These are phyloP conservation scores for Mallateleia sp. DNA, from an alignment of 2,888 invertebrate genomes.

Conservation along the genomic window DNA sequence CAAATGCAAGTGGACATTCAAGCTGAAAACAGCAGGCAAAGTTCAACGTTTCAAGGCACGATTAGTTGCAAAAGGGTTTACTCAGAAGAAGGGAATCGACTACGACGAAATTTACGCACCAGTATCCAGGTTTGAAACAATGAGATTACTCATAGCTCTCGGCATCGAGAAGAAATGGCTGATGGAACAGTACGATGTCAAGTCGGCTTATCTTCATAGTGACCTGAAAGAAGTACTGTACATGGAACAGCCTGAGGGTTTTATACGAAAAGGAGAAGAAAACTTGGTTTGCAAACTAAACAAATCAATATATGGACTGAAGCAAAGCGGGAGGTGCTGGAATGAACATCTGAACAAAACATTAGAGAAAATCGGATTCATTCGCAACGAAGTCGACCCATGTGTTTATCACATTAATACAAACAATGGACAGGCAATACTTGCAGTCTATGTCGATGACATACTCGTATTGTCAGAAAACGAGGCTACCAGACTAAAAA, in stretches of 20 bases:
- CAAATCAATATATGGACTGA: conserved; percentile 68
- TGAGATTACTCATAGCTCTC: conserved; percentile 46
- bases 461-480: conserved; percentile 55
- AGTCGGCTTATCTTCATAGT: conserved; percentile 68
- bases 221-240: conserved; percentile 62
- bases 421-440: conserved; percentile 42
- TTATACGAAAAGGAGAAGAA: conserved; percentile 44
- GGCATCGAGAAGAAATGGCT: conserved; percentile 64
- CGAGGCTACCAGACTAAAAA: conserved; percentile 15
- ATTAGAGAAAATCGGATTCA: conserved; percentile 25
- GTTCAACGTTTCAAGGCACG: conserved; percentile 68
- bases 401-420: conserved; percentile 62
- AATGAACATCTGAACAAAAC: conserved; percentile 54
- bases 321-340: conserved; percentile 72
- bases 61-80: conserved; percentile 73
- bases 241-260: conserved; percentile 74
- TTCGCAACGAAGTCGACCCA: conserved; percentile 52
- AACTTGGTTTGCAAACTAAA: conserved; percentile 58
- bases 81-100: conserved; percentile 67
- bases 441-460: conserved; percentile 70
- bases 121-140: conserved; percentile 73
- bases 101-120: conserved; percentile 75
- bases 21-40: conserved; percentile 43
- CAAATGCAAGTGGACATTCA: conserved; percentile 66
- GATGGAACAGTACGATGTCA: conserved; percentile 70